Evolutionary conservation across 2,797 vertebrate species (phyloP).

Genomic region (Poeciliopsis gracilis): DNA sequence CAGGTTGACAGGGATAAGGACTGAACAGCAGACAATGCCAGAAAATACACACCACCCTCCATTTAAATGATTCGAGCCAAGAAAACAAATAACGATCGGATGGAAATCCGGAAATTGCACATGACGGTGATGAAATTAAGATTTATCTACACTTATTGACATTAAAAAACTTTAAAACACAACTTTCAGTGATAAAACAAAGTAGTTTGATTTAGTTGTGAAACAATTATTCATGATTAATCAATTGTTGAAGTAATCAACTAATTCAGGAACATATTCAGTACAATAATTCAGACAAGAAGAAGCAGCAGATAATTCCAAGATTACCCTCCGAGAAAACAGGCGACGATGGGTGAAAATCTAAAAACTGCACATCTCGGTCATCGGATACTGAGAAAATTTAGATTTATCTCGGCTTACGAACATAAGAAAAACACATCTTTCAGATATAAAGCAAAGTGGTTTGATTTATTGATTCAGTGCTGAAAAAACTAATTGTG

Average conservation of each 20-base stretch:
- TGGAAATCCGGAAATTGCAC: background rate
- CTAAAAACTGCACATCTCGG: background rate
- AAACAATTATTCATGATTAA: too few species aligned
- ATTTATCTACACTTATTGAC: background rate
- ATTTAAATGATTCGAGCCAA: constrained; percentile 22
- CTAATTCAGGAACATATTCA: too few species aligned
- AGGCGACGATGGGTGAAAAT: constrained; percentile 3
- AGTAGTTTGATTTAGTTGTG: too few species aligned
- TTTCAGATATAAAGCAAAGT: background rate
- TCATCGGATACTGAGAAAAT: background rate
- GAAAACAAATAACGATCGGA: constrained; percentile 18
- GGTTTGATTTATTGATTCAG: too few species aligned
- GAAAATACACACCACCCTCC: constrained; percentile 28
- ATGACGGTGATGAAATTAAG: background rate
- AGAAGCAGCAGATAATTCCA: constrained; percentile 38
- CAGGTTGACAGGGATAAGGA: constrained; percentile 51
- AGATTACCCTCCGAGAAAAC: constrained; percentile 18
- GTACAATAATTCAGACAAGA: too few species aligned
- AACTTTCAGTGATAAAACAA: background rate
- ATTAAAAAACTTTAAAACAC: background rate
- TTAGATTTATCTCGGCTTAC: background rate
- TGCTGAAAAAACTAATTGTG: too few species aligned
- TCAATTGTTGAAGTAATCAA: too few species aligned
- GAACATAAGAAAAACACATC: background rate
- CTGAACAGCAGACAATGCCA: constrained; percentile 41